Conservation (phyloP, 37 sponge, comb jelly and placozoan genomes). For the Diacarnus erythraeanus region DNA sequence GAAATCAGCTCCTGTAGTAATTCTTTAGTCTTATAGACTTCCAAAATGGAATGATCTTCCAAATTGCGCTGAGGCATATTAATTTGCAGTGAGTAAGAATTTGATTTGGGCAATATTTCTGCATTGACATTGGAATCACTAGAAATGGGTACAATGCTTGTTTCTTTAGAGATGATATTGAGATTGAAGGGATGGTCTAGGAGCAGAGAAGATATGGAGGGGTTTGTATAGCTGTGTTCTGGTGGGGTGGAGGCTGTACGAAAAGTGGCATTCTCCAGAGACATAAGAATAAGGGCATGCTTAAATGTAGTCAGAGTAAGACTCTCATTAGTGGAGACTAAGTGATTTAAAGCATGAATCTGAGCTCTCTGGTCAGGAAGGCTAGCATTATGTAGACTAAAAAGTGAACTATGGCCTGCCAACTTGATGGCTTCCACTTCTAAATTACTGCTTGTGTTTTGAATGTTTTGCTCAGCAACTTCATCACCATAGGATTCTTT, state of each 20-base stretch:
- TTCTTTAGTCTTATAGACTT: slow-evolving; percentile 14
- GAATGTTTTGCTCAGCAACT: not conserved
- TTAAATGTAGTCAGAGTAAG: slow-evolving; percentile 10
- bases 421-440: not conserved
- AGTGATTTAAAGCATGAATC: slow-evolving; percentile 46
- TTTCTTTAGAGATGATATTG: slow-evolving; percentile 2
- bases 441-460: not conserved
- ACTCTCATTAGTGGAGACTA: not conserved
- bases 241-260: slow-evolving; percentile 16
- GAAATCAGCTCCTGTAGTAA: slow-evolving; percentile 43
- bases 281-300: slow-evolving; percentile 27
- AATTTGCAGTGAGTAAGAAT: slow-evolving; percentile 3
- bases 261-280: slow-evolving; percentile 45
- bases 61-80: not conserved
- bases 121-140: not conserved
- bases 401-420: not conserved
- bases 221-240: too few species aligned
- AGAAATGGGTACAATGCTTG: slow-evolving; percentile 11
- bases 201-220: not conserved
- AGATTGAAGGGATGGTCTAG: slow-evolving; percentile 58
- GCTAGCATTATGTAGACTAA: not conserved
- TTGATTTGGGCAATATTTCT: too few species aligned
- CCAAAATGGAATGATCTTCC: slow-evolving; percentile 16
- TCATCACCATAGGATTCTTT: not conserved
- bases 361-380: not conserved